Percentiles rank a stretch among this genome's conserved stretches.
These are phyloP conservation scores for Apis laboriosa DNA, from an alignment of 1,140 invertebrate species.

Conservation along the genomic window DNA sequence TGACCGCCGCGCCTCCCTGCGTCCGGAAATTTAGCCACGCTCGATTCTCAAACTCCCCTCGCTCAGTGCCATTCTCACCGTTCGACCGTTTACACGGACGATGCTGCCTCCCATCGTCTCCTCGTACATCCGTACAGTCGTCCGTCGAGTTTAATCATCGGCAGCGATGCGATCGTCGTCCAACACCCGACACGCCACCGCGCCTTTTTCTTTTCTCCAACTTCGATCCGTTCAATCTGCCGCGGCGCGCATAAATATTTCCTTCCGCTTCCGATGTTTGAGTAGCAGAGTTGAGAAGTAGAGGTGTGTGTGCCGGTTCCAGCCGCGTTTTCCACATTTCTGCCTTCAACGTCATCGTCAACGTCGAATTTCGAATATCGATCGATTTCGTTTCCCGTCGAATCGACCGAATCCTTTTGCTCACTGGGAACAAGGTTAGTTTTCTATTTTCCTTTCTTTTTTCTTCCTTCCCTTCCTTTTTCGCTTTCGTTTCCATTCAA, in stretches of 20 bases:
- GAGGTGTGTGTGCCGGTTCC: constrained; percentile 6
- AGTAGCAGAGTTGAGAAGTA: neutral
- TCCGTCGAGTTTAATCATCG: constrained; percentile 5
- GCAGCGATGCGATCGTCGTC: constrained; percentile 21
- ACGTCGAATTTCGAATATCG: neutral
- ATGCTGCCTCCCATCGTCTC: constrained; percentile 11
- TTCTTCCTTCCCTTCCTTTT: no score
- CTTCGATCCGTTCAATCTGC: neutral
- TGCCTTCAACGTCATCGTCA: neutral
- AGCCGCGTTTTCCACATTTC: no score
- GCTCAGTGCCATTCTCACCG: constrained; percentile 77
- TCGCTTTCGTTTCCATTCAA: no score
- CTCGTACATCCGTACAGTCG: no score
- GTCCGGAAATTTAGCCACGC: constrained; percentile 72
- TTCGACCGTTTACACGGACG: constrained; percentile 67
- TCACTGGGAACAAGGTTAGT: constrained; percentile 20
- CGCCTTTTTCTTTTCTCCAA: neutral
- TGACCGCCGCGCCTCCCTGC: constrained; percentile 76
- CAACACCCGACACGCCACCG: neutral
- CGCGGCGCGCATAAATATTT: constrained; percentile 9
- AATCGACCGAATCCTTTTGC: neutral
- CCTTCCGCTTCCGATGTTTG: neutral
- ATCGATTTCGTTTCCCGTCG: neutral
- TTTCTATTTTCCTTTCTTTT: no score
- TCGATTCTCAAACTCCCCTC: constrained; percentile 72